These are phyloP conservation scores for Rhinatrema bivittatum DNA, from an alignment of 2,797 vertebrate genomes.

Conservation along the genomic window DNA sequence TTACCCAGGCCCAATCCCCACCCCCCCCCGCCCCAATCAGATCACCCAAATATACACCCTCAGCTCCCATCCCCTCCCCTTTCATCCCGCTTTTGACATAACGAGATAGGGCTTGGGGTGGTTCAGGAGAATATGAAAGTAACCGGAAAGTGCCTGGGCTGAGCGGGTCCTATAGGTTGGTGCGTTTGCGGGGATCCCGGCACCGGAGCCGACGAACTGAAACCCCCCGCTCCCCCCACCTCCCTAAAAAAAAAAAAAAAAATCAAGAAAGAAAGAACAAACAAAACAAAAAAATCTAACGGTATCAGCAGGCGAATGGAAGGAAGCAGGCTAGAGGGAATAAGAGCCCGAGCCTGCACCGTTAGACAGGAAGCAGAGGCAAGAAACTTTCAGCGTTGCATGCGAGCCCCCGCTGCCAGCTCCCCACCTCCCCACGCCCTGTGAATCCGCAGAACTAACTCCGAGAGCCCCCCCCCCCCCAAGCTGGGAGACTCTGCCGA, in stretches of 20 bases:
- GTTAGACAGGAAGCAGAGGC: constrained; percentile 36
- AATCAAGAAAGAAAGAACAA: too few relatives aligned
- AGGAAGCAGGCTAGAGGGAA: not conserved
- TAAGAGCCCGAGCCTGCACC: constrained; percentile 33
- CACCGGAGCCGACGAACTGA: not conserved
- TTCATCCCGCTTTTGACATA: not conserved
- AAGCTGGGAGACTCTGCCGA: not conserved
- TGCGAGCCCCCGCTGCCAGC: constrained; percentile 11
- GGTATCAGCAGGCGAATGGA: constrained; percentile 2
- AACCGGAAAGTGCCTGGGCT: constrained; percentile 19
- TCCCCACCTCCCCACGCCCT: constrained; percentile 14
- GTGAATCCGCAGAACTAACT: constrained; percentile 2
- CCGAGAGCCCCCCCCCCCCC: not conserved
- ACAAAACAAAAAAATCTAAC: constrained; percentile 6
- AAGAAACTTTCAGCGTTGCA: constrained; percentile 35
- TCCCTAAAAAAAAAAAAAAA: too few relatives aligned
- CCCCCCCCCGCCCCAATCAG: constrained; percentile 40
- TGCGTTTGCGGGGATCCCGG: not conserved
- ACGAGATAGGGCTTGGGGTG: constrained; percentile 11
- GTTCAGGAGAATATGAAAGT: constrained; percentile 15
- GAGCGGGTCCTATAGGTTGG: not conserved
- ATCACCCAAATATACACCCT: constrained; percentile 37
- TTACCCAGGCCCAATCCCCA: constrained; percentile 33
- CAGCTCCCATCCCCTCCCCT: not conserved
- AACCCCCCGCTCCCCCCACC: too few relatives aligned